phyloP scores from a whole-genome alignment of 2,113 vertebrate species.

The Cryptotis parvus region DNA sequence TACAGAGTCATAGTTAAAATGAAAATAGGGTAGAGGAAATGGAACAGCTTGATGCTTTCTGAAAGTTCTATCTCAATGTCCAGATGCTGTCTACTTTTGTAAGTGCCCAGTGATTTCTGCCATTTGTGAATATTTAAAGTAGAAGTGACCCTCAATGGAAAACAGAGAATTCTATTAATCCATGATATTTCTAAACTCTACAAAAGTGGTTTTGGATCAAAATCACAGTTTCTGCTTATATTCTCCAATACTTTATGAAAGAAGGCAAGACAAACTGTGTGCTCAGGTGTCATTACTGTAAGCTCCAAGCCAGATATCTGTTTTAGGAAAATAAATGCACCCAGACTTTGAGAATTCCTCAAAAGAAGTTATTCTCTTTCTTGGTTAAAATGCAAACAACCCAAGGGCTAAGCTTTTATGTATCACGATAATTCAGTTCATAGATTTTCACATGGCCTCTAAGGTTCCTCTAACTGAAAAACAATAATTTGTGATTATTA shows the following conservation, averaged over 20 bases:
- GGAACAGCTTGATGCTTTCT: neutral
- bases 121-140: neutral
- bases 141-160: neutral
- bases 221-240: neutral
- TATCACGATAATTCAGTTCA: neutral
- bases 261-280: neutral
- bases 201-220: neutral
- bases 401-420: neutral
- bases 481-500: neutral
- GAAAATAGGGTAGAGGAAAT: neutral
- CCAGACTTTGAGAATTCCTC: conserved; percentile 1
- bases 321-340: conserved; percentile 21
- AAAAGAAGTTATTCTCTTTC: neutral
- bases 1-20: neutral
- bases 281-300: neutral
- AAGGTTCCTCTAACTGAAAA: conserved; percentile 4
- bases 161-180: neutral
- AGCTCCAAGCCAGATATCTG: neutral
- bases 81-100: neutral
- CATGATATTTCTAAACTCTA: neutral
- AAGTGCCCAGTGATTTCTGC: neutral
- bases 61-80: neutral
- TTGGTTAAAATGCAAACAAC: neutral
- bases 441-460: neutral
- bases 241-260: neutral